Evolutionary conservation across 2,113 vertebrate species (phyloP).

Genomic region (Solea solea): DNA sequence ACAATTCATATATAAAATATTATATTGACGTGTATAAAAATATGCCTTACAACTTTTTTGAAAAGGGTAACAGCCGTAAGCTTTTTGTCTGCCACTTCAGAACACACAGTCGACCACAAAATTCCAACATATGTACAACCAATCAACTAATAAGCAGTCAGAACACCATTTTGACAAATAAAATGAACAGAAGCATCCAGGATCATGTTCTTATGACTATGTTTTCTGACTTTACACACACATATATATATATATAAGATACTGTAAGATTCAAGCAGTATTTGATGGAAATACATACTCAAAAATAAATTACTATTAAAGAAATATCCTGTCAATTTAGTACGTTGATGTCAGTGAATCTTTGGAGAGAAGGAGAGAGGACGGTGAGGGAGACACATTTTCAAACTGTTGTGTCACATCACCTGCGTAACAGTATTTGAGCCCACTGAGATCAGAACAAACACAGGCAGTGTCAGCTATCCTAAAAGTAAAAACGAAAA

Average conservation of each 20-base stretch:
- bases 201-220: constrained; percentile 58
- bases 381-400: constrained; percentile 70
- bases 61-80: constrained; percentile 81
- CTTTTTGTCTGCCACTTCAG: constrained; percentile 77
- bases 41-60: constrained; percentile 82
- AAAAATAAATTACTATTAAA: constrained; percentile 80
- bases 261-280: constrained; percentile 72
- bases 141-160: constrained; percentile 73
- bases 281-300: constrained; percentile 70
- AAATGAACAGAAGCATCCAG: constrained; percentile 66
- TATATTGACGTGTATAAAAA: constrained; percentile 86
- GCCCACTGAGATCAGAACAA: constrained; percentile 76
- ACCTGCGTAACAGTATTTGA: constrained; percentile 79
- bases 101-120: constrained; percentile 76
- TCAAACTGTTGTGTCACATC: constrained; percentile 68
- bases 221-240: constrained; percentile 65
- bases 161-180: constrained; percentile 61
- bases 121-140: constrained; percentile 77
- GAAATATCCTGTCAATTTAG: constrained; percentile 60
- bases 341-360: constrained; percentile 80
- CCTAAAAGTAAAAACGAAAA: constrained; percentile 59
- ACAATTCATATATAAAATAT: constrained; percentile 85
- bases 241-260: constrained; percentile 48
- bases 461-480: constrained; percentile 79
- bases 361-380: constrained; percentile 81